Evolutionary conservation across 2,113 vertebrate species (phyloP).

Genomic region (Crotalus tigris): DNA sequence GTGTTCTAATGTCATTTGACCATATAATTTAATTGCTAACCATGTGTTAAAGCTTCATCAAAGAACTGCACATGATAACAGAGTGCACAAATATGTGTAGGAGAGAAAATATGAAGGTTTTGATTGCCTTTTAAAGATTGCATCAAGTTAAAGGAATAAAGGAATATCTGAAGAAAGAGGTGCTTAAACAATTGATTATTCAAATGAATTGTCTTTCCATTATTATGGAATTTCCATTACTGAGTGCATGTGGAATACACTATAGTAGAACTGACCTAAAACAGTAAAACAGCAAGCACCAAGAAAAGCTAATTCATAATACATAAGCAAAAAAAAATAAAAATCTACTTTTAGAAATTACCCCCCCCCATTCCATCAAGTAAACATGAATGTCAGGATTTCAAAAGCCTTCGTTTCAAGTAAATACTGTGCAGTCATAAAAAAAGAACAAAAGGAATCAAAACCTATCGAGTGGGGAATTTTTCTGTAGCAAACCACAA

Average conservation of each 20-base stretch:
- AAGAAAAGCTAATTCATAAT: background rate
- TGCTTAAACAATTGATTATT: background rate
- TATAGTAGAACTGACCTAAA: background rate
- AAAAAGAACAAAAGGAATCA: slow-evolving; percentile 39
- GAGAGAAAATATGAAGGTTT: background rate
- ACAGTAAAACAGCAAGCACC: background rate
- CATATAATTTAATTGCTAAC: background rate
- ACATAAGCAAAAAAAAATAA: background rate
- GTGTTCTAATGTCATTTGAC: background rate
- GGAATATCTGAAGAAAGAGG: background rate
- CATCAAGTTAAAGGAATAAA: background rate
- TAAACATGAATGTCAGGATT: background rate
- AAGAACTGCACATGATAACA: background rate
- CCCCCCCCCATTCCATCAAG: background rate
- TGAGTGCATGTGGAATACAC: background rate
- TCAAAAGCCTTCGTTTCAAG: background rate
- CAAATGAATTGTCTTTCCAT: background rate
- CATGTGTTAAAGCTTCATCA: background rate
- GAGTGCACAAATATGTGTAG: no score
- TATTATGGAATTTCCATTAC: background rate
- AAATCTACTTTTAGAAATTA: background rate
- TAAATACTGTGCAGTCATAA: slow-evolving; percentile 34
- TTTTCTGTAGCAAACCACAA: slow-evolving; percentile 32
- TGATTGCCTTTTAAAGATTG: background rate
- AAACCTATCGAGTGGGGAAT: slow-evolving; percentile 7